These are phyloP conservation scores for Genyomyrus donnyi DNA, from an alignment of 2,113 vertebrate species.

Conservation along the genomic window DNA sequence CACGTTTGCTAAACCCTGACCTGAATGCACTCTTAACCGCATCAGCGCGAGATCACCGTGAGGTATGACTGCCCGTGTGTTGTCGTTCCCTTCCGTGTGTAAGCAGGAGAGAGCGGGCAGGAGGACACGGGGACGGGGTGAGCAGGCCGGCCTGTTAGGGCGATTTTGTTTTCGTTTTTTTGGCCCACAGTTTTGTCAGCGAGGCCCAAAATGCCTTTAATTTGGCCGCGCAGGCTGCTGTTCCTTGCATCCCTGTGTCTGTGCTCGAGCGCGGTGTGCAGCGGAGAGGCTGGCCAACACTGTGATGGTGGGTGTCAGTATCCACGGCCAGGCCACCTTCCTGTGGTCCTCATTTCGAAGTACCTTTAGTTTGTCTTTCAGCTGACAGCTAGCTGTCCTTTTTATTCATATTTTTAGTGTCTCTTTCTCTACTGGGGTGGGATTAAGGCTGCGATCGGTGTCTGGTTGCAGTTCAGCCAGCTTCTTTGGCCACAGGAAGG, in stretches of 20 bases:
- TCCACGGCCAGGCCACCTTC: not conserved
- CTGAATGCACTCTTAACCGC: constrained; percentile 56
- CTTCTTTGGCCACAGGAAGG: not conserved
- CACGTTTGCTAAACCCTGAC: constrained; percentile 43
- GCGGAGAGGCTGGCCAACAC: constrained; percentile 23
- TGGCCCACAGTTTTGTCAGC: not conserved
- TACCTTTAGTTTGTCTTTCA: not conserved
- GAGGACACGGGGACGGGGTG: not conserved
- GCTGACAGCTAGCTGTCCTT: not conserved
- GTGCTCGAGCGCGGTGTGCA: constrained; percentile 14
- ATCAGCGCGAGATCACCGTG: constrained; percentile 81
- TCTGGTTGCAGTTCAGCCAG: not conserved
- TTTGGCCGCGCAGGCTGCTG: not conserved
- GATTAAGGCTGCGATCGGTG: not conserved
- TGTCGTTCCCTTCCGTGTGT: not conserved
- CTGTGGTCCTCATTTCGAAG: not conserved
- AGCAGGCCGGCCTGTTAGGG: not conserved
- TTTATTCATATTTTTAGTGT: not conserved
- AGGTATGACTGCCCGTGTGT: constrained; percentile 59
- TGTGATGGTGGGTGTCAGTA: constrained; percentile 25
- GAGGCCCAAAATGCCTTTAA: not conserved
- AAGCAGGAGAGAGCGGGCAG: not conserved
- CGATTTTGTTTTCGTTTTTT: not conserved
- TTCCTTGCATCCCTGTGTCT: constrained; percentile 27
- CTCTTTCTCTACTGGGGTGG: not conserved